Evolutionary conservation across 2,888 invertebrate species (phyloP).

Genomic region (Timema cristinae): DNA sequence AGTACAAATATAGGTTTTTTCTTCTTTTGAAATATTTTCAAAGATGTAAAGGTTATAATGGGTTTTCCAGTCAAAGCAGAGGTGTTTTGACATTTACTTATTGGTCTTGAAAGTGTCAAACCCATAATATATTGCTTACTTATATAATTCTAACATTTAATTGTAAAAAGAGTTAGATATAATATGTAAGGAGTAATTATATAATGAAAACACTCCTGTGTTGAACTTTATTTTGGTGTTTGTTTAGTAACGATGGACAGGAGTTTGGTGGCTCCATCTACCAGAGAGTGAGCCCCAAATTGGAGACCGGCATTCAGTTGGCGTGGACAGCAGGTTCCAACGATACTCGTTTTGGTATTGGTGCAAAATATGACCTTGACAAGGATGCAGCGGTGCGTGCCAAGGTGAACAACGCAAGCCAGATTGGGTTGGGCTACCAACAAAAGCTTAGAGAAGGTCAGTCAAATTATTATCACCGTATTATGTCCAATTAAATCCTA

Average conservation of each 20-base stretch:
- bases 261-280: slow-evolving; percentile 91
- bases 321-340: slow-evolving; percentile 89
- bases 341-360: slow-evolving; percentile 89
- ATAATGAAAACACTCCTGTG: no score
- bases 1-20: no score
- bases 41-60: no score
- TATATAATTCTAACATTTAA: no score
- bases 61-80: no score
- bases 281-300: slow-evolving; percentile 81
- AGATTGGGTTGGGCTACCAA: slow-evolving; percentile 91
- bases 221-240: slow-evolving; percentile 6
- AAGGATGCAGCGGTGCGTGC: slow-evolving; percentile 79
- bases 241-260: slow-evolving; percentile 81
- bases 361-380: slow-evolving; percentile 83
- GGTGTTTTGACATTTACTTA: no score
- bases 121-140: no score
- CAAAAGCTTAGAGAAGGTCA: slow-evolving; percentile 87
- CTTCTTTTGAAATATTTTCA: no score
- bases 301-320: slow-evolving; percentile 87
- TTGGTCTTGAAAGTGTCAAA: no score
- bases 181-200: no score
- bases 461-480: slow-evolving; percentile 30
- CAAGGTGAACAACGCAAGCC: slow-evolving; percentile 92
- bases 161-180: no score
- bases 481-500: no score